Percentiles rank a stretch among this genome's conserved stretches.
phyloP scores from a whole-genome alignment of 2,113 vertebrate species.

The Mormyrus iriodes region DNA sequence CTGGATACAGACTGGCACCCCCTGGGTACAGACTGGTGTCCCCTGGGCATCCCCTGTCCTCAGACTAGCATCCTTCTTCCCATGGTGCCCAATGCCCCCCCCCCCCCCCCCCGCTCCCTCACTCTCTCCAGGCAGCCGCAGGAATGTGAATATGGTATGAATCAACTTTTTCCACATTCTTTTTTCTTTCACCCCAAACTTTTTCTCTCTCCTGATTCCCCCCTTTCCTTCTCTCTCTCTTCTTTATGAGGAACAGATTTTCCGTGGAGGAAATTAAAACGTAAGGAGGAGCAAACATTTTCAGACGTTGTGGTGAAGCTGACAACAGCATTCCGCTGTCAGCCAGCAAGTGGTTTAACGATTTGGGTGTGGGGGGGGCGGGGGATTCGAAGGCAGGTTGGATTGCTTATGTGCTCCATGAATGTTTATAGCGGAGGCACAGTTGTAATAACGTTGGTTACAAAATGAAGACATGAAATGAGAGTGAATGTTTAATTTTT shows the following conservation, averaged over 20 bases:
- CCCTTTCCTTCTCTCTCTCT: not conserved
- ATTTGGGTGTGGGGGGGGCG: not conserved
- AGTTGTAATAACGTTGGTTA: conserved; percentile 37
- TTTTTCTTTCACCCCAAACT: conserved; percentile 55
- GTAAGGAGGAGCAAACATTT: conserved; percentile 53
- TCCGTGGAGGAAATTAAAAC: conserved; percentile 92
- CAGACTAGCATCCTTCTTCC: not conserved
- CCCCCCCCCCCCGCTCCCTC: conserved; percentile 60
- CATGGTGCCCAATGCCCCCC: conserved; percentile 33
- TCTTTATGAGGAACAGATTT: conserved; percentile 91
- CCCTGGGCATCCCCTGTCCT: conserved; percentile 19
- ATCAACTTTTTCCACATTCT: conserved; percentile 82
- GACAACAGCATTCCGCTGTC: conserved; percentile 63
- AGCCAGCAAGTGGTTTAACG: conserved; percentile 38
- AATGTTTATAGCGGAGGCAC: conserved; percentile 42
- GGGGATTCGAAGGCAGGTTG: conserved; percentile 43
- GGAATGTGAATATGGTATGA: conserved; percentile 82
- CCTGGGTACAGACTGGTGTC: too few relatives aligned
- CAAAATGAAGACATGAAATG: conserved; percentile 34
- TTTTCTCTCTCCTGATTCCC: not conserved
- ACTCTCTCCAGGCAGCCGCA: conserved; percentile 72
- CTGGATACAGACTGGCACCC: too few relatives aligned
- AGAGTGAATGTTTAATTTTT: conserved; percentile 28
- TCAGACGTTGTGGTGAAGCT: conserved; percentile 71
- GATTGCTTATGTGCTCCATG: conserved; percentile 57